phyloP scores from a whole-genome alignment of 2,888 invertebrate genomes.

The Melieria picta region DNA sequence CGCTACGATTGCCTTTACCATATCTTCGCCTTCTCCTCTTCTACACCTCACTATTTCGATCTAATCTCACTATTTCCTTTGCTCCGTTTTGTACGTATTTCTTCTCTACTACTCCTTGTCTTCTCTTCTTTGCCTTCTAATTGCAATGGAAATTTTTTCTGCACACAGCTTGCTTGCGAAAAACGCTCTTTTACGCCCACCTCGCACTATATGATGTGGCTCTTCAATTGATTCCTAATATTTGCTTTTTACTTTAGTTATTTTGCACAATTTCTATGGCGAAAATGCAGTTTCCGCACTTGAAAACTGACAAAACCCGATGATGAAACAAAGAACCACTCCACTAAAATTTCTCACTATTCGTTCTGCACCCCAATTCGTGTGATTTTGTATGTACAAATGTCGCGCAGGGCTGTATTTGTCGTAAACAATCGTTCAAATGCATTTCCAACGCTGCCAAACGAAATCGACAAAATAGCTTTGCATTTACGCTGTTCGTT shows the following conservation, averaged over 20 bases:
- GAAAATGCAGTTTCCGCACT: conserved; percentile 21
- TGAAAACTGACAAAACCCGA: conserved; percentile 29
- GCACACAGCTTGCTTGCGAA: conserved; percentile 20
- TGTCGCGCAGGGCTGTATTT: conserved; percentile 27
- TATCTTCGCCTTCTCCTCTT: conserved; percentile 12
- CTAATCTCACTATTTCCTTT: conserved; percentile 14
- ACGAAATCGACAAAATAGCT: neutral
- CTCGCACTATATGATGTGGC: conserved; percentile 6
- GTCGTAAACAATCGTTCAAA: neutral
- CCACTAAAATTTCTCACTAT: conserved; percentile 32
- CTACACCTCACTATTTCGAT: conserved; percentile 6
- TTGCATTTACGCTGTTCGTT: neutral
- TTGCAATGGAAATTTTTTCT: conserved; percentile 32
- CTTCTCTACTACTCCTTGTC: conserved; percentile 21
- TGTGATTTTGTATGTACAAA: conserved; percentile 23
- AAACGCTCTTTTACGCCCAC: conserved; percentile 19
- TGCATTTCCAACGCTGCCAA: neutral
- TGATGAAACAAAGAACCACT: conserved; percentile 40
- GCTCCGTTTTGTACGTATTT: conserved; percentile 20
- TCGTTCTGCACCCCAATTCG: conserved; percentile 30
- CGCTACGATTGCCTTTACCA: neutral
- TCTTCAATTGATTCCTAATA: conserved; percentile 26
- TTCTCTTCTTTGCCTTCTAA: conserved; percentile 12
- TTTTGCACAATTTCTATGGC: conserved; percentile 26
- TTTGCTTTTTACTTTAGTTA: conserved; percentile 20